A percentile compares a stretch with the other conserved stretches of the same genome.
Evolutionary conservation across 2,888 invertebrate genomes (phyloP).

Genomic region (Rhabditoides inermis): DNA sequence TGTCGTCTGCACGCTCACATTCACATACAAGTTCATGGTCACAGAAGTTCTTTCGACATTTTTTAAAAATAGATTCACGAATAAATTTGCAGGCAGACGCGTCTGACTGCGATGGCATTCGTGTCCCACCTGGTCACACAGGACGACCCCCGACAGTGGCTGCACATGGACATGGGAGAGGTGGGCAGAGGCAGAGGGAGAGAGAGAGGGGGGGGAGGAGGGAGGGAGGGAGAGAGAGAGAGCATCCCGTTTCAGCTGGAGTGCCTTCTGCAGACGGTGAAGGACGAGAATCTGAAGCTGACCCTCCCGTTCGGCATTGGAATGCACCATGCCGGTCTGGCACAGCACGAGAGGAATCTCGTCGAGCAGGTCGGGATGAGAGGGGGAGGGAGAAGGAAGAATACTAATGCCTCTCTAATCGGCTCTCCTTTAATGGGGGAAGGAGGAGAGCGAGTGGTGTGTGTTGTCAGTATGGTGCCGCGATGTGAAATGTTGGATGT

Average conservation of each 20-base stretch:
- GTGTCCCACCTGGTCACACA: conserved; percentile 80
- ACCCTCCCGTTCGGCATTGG: conserved; percentile 94
- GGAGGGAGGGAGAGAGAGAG: background rate
- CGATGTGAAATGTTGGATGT: too few species aligned
- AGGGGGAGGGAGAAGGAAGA: too few species aligned
- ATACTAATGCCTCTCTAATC: too few species aligned
- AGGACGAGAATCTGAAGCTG: conserved; percentile 81
- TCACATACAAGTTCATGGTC: too few species aligned
- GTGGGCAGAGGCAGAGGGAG: background rate
- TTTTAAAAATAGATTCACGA: too few species aligned
- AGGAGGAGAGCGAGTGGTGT: too few species aligned
- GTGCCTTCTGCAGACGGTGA: conserved; percentile 58
- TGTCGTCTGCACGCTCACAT: too few species aligned
- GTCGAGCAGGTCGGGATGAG: conserved; percentile 93
- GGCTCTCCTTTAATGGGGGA: too few species aligned
- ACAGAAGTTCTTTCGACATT: too few species aligned
- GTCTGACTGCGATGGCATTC: conserved; percentile 87
- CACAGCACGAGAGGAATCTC: conserved; percentile 78
- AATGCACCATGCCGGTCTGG: conserved; percentile 92
- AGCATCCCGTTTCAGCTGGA: conserved; percentile 62
- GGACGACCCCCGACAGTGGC: conserved; percentile 64
- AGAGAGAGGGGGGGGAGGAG: background rate
- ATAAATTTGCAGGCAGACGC: too few species aligned
- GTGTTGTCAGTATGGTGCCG: too few species aligned
- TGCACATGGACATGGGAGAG: conserved; percentile 31